Base-by-base conservation (phyloP, 1,140 invertebrate genomes). In the Solen grandis region DNA sequence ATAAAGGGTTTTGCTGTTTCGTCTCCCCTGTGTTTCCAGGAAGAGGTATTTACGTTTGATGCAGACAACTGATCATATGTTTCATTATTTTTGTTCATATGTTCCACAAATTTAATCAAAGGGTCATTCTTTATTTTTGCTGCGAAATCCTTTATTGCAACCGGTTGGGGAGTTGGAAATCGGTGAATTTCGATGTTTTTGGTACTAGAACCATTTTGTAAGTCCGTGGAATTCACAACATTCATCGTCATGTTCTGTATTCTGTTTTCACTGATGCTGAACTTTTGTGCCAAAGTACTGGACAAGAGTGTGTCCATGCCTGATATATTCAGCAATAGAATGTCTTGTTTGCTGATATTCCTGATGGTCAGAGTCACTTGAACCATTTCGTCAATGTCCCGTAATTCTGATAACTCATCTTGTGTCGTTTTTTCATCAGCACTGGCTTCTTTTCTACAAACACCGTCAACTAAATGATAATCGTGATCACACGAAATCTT, bases 221-320 rank as follows among this genome's bases (percentile, higher is more conserved):
- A 14, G 8, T 59, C 55, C 0, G 82, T 72, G 4, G 62, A 46
- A 27, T 83, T 78, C 16, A 84, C 35, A 33, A 85, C 38, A 54
- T 74, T 41, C 19, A 90, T 72, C 5, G 86, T 86, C 25, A 90
- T 74, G 52, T 90, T 84, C 41, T 84, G 77, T 29, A 90, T 86
- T 33, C 88, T 35, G 8, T 77, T 72, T 2, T 29, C n/a, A 60
- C 78, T 87, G 3, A 89, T 89, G 73, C 89, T 90, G 4, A 88
- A 72, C 57, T 81, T 65, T 1, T 16, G 22, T 36, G 83, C 83
- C 31, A 89, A 66, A 10, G 81, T 66, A 3, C 66, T 33, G 19
- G 57, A 66, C 25, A 87, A 66, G n/a, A 82, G 35, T 2, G 72
- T 46, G 52, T 87, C 82, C 41, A 80, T 80, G 16, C 73, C 82